A percentile compares a stretch with the other conserved stretches of the same genome.
phyloP scores from a whole-genome alignment of 2,888 invertebrate genomes.

The Drosophila kambysellisi region DNA sequence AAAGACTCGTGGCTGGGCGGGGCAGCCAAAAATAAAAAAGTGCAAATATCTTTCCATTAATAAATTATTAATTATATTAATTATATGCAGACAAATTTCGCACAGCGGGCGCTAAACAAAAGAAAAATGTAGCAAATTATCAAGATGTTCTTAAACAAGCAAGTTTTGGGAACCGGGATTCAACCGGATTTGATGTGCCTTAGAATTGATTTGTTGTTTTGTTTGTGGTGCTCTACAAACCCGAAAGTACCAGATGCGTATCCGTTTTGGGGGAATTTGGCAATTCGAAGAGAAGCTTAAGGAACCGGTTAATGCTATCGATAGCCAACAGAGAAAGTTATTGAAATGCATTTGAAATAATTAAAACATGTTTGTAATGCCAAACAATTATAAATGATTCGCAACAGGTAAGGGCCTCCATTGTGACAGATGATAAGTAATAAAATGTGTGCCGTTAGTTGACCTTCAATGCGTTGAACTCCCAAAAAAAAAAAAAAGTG shows the following conservation, averaged over 20 bases:
- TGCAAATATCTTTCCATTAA: constrained; percentile 17
- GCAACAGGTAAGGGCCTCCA: not conserved
- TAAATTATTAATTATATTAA: constrained; percentile 71
- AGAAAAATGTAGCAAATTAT: constrained; percentile 66
- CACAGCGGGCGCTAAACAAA: constrained; percentile 32
- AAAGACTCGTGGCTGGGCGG: constrained; percentile 10
- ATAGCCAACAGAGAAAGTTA: constrained; percentile 38
- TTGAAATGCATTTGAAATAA: constrained; percentile 33
- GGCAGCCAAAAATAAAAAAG: not conserved
- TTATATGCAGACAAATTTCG: constrained; percentile 49
- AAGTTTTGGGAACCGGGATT: constrained; percentile 28
- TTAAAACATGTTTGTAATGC: constrained; percentile 15
- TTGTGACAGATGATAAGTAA: constrained; percentile 24
- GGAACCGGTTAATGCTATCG: constrained; percentile 61
- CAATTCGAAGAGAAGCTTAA: constrained; percentile 49
- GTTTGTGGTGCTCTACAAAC: constrained; percentile 47
- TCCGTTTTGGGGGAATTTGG: constrained; percentile 53
- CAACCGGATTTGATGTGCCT: constrained; percentile 65
- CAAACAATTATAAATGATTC: constrained; percentile 25
- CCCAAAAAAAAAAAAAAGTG: not conserved
- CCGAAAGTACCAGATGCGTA: constrained; percentile 72
- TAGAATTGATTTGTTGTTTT: constrained; percentile 14
- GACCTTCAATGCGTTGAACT: constrained; percentile 30
- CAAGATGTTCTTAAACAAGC: constrained; percentile 11
- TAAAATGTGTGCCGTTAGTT: constrained; percentile 44